These are phyloP conservation scores for Simalia tracyae DNA, from an alignment of 2,797 vertebrate genomes.

Conservation along the genomic window DNA sequence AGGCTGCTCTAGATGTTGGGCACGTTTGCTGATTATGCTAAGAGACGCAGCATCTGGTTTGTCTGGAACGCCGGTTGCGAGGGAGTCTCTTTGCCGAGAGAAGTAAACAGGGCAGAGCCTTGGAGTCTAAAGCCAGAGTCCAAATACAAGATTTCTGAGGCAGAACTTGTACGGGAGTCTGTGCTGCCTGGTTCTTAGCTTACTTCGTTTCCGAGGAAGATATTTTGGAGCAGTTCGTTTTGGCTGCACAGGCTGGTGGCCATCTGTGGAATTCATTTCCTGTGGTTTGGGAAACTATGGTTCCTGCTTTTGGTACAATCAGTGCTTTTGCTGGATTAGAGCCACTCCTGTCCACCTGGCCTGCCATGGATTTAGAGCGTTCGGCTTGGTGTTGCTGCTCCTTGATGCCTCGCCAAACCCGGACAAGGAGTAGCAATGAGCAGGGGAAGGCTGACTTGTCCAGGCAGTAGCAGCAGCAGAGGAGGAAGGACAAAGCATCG, in stretches of 20 bases:
- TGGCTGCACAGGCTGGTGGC: constrained; percentile 57
- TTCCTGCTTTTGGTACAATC: constrained; percentile 14
- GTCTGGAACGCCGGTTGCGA: background rate
- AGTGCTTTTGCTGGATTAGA: constrained; percentile 20
- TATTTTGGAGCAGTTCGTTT: constrained; percentile 55
- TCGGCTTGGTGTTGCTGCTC: background rate
- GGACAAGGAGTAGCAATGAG: background rate
- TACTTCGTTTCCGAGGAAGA: background rate
- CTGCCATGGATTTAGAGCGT: background rate
- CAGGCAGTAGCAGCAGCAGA: too few species aligned
- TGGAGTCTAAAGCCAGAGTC: background rate
- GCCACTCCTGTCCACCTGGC: constrained; percentile 2
- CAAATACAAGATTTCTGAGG: background rate
- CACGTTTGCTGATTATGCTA: background rate
- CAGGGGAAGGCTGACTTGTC: background rate
- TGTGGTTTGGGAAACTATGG: constrained; percentile 50
- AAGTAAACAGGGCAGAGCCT: background rate
- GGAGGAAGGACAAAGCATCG: rapidly evolving
- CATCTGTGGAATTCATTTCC: constrained; percentile 71
- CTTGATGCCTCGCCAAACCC: background rate
- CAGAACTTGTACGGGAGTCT: too few species aligned
- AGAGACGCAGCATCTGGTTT: too few species aligned
- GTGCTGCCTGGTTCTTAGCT: background rate
- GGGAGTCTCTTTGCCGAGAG: background rate
- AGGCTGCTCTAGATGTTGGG: background rate